Base-by-base conservation (phyloP, 2,888 invertebrate species). In the Tillus elongatus region DNA sequence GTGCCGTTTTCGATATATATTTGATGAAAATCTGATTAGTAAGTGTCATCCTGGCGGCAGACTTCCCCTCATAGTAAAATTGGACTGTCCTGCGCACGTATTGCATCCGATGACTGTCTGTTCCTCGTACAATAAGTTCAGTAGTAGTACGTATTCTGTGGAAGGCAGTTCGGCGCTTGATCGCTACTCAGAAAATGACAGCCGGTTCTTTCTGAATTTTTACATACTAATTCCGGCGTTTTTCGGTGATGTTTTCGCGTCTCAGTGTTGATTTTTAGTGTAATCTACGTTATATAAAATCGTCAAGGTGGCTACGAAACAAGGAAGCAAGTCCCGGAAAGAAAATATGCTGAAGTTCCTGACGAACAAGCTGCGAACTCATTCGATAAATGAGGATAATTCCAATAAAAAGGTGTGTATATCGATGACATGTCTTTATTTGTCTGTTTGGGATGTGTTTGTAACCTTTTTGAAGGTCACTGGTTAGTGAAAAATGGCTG, bases 271-370 rank as follows among this genome's bases (percentile, higher is more conserved):
- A 54, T 54, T 52, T 47, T 57, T 44, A 51, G 52, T 47, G 41
- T 36, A 47, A 52, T 46, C 36, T 41, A 43, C 49, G 51, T 46
- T 43, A 47, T 48, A 36, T 46, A 47, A 53, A 53, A 47, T 41
- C 49, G 50, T 53, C 57, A 61, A 54, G 58, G 62, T 60, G 61
- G 66, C 66, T 63, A 60, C 64, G 52, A 63, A 60, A 60, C 55
- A 60, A 63, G 67, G 56, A 53, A 49, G 47, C 35, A 52, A 49
- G 42, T 45, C 64, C 63, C 64, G 68, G 61, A 64, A 62, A 62
- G 62, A 73, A 76, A 80, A 77, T 75, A 85, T 85, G 84, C 80
- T 85, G 71, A 84, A 82, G 72, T 84, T 82, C 72, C 74, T 86
- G 64, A 85, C 85, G 58, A 81, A 84, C 70, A 86, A 86, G 74